Base-by-base conservation (phyloP, 2,113 vertebrate species). In the Neomonachus schauinslandi region DNA sequence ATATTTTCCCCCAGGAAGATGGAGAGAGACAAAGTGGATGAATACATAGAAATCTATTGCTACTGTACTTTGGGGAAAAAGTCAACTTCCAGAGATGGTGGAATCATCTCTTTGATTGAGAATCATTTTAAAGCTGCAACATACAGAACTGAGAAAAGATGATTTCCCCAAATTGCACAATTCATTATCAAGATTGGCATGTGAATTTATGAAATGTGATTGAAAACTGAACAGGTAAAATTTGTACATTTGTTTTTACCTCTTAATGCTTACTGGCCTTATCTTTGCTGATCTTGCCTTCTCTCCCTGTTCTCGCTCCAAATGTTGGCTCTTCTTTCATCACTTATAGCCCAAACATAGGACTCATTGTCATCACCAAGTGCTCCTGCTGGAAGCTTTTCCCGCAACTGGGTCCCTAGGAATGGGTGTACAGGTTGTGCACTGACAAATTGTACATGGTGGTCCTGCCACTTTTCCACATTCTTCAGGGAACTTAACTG, bases 71-170 rank as follows among this genome's bases (percentile, higher is more conserved):
- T 16, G 11, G 13, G 5, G 1, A 55, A 72, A 72, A 55, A 2
- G 11, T 51, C 18, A 57, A 36, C 21, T 74, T 86, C 22, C 61
- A 77, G 5, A 63, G 55, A 61, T 12, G n/a, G 19, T 16, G 67
- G 24, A 24, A 46, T 85, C 26, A 93, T 85, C 12, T 63, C 8
- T 33, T 22, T 61, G 65, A 69, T 4, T 69, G 16, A 85, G 33
- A 74, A 53, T 82, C 36, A 46, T 92, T 93, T 96, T 42, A 51
- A 57, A 49, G 33, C 49, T 51, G 16, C 31, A 72, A 28, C 26
- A 49, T 4, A 28, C 31, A 51, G 7, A 11, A 61, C 16, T 55
- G 21, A 36, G 86, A 88, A 59, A 61, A 14, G 42, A 61, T 18
- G 6, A n/a, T 94, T 53, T 71, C 10, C 57, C 28, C 42, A 76